Percentiles rank a stretch among this genome's conserved stretches.
phyloP scores from a whole-genome alignment of 2,797 vertebrate species.

The Enteromius fasciolatus region DNA sequence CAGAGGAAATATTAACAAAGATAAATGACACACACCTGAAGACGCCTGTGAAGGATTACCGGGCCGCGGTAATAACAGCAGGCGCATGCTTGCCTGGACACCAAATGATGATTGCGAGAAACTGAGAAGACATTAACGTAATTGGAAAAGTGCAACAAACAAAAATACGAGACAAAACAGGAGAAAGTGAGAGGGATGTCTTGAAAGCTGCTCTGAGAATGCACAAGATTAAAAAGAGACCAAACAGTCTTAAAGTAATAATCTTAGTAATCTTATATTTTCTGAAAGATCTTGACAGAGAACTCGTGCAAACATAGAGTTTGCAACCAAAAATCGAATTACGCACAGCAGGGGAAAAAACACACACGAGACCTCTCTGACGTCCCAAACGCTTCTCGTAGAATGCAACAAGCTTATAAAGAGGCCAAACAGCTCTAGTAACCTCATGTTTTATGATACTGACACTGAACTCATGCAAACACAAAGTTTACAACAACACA shows the following conservation, averaged over 20 bases:
- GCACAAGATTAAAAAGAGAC: neutral
- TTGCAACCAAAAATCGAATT: neutral
- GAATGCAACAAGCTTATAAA: neutral
- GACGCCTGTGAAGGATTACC: constrained; percentile 61
- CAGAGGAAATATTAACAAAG: constrained; percentile 80
- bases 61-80: constrained; percentile 61
- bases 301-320: neutral
- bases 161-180: constrained; percentile 6
- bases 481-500: no score
- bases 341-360: no score
- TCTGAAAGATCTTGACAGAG: neutral
- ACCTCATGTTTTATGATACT: no score
- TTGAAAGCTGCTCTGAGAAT: neutral
- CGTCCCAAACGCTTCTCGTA: neutral
- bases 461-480: neutral
- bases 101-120: constrained; percentile 65
- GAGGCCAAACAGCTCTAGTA: neutral
- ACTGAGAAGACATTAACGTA: constrained; percentile 63
- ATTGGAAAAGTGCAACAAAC: constrained; percentile 62
- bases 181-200: neutral
- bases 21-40: constrained; percentile 77
- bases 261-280: neutral
- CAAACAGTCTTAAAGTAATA: neutral
- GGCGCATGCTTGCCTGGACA: constrained; percentile 61
- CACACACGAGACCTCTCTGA: neutral